Evolutionary conservation across 2,888 invertebrate genomes (phyloP).

Genomic region (Platycnemis pennipes): DNA sequence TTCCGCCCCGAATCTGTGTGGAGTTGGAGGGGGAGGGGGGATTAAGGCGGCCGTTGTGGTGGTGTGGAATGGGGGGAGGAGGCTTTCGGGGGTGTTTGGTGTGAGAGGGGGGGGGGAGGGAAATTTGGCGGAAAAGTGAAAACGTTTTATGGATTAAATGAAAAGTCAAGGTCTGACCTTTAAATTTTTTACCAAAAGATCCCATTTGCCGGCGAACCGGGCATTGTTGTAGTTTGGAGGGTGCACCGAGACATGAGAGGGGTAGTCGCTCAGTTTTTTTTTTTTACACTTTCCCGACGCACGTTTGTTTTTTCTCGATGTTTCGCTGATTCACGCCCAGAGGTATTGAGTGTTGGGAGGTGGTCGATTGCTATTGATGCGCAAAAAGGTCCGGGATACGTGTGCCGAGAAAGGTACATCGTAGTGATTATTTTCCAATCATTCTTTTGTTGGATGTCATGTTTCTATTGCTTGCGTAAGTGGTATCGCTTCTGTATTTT

Average conservation of each 20-base stretch:
- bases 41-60: not conserved
- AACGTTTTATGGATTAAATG: conserved; percentile 33
- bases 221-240: not conserved
- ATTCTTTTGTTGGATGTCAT: too few relatives aligned
- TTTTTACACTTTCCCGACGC: not conserved
- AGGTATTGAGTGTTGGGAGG: not conserved
- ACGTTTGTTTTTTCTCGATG: not conserved
- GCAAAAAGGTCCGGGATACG: too few relatives aligned
- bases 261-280: not conserved
- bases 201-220: not conserved
- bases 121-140: conserved; percentile 51
- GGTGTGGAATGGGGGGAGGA: not conserved
- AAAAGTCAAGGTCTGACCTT: conserved; percentile 33
- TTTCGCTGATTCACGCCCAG: not conserved
- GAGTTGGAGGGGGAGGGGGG: not conserved
- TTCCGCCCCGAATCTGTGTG: conserved; percentile 19
- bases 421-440: too few relatives aligned
- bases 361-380: not conserved
- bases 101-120: not conserved
- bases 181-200: not conserved
- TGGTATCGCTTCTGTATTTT: too few relatives aligned
- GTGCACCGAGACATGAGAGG: not conserved
- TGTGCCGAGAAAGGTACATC: too few relatives aligned
- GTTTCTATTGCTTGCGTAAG: too few relatives aligned
- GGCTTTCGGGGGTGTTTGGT: too few relatives aligned